Base-by-base conservation (phyloP, 92 coral and sea anemone genomes). In the Epizoanthus fatuus region DNA sequence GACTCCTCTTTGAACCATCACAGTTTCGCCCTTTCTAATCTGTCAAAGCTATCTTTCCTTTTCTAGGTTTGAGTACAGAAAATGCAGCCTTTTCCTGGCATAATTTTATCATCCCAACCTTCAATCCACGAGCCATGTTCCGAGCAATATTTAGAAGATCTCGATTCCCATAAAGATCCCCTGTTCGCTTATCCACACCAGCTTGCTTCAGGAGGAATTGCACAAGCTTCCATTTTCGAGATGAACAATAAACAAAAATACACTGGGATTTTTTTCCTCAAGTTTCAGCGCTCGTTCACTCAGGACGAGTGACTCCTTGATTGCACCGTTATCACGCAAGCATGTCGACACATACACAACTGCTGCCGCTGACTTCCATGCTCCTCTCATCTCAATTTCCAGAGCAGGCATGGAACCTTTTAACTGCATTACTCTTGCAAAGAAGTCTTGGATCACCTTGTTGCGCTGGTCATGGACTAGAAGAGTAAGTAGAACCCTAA, bases 281-380 rank as follows among this genome's bases (percentile, higher is more conserved):
- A 89, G 88, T 62, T 37, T 81, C 56, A 70, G 6, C 17, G 92
- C 89, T 25, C 63, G 89, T 29, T 68, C 42, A 29, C 68, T 68
- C 45, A 89, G 47, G 12, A 58, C 65, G n/a, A 89, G 14, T 3
- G 92, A 80, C 57, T 84, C 63, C 25, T 8, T 47, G 14, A 78
- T 17, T 0, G 80, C 89, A 53, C 92, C 92, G n/a, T 69, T 42
- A 10, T 89, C 92, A 49, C 92, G 92, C 58, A 89, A 63, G 39
- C 80, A 76, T 17, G 81, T 86, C 11, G 92, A 72, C n/a, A 89
- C 39, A 63, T 42, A 89, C 84, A 89, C 81, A 45, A 89, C 3
- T 32, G 92, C 80, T 29, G 63, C 89, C 1, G 92, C 35, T 0
- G 84, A 47, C 1, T 84, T 63, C 92, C 92, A 89, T 16, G 69